Evolutionary conservation across 2,888 invertebrate species (phyloP).

Genomic region (Hoplodrina ambigua): DNA sequence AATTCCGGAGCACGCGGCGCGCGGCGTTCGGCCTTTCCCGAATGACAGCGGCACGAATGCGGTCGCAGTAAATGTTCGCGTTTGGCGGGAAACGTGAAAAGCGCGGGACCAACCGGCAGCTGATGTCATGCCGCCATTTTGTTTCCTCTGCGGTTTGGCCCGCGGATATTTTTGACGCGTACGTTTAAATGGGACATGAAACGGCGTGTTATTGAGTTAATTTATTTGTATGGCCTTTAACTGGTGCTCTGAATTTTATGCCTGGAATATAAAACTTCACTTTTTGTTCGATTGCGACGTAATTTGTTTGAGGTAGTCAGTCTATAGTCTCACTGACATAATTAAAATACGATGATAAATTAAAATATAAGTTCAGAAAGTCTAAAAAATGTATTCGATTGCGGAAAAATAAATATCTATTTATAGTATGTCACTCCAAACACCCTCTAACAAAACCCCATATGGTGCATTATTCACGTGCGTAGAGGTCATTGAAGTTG

Average conservation of each 20-base stretch:
- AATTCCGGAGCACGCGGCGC: constrained; percentile 70
- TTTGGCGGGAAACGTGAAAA: constrained; percentile 76
- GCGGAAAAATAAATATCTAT: no score
- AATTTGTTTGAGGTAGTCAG: constrained; percentile 4
- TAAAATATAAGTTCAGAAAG: neutral
- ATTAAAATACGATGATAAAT: neutral
- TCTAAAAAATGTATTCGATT: neutral
- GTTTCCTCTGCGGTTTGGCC: constrained; percentile 70
- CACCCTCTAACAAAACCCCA: no score
- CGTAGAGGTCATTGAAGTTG: constrained; percentile 21
- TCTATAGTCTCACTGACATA: no score
- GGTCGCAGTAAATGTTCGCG: constrained; percentile 69
- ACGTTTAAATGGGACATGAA: constrained; percentile 50
- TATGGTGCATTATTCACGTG: constrained; percentile 1
- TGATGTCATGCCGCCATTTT: constrained; percentile 71
- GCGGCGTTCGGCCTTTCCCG: constrained; percentile 49
- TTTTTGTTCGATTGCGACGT: neutral
- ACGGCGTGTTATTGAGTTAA: constrained; percentile 41
- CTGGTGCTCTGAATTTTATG: constrained; percentile 15
- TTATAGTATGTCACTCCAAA: neutral
- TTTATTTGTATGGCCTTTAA: constrained; percentile 33
- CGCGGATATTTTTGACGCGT: constrained; percentile 59
- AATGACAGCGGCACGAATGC: constrained; percentile 73
- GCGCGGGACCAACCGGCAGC: constrained; percentile 65
- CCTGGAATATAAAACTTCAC: constrained; percentile 7